Evolutionary conservation across 2,797 vertebrate genomes (phyloP), one percentile per base, ranked within the genome.

Genomic region (Arnoldichthys spilopterus): DNA sequence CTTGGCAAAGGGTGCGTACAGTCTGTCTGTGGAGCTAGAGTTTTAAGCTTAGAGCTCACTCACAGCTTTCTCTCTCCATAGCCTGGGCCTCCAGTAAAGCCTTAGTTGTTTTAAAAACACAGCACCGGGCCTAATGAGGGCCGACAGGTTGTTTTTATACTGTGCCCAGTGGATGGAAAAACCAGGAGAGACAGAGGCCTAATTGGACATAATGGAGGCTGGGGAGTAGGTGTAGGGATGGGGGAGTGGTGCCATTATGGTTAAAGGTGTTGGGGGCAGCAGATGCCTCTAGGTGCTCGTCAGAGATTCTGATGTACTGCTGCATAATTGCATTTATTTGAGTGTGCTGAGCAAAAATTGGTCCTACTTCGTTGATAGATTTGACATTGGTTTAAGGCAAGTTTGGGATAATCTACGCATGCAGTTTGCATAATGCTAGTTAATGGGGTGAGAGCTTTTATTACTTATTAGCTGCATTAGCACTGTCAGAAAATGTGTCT

Each of bases 181-280:
- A 16, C 63, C 4, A 51, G 78, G 87, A 91, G 63, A 85, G 90
- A 85, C 85, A 75, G 83, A 74, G 86, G 80, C 84, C 76, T 92
- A 92, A 93, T 92, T 92, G 87, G 82, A 89, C 79, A 72, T 92
- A 93, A 93, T 89, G 90, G 92, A 86, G 77, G 67, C 63, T 72
- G 69, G 53, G 61, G 54, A 78, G 51, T 54, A 81, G 49, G 56
- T 20, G 34, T 8, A 34, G 76, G 32, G 45, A 53, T 56, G 70
- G 66, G 74, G 61, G 7, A 34, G 28, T 49, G 61, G 28, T 72
- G 2, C 18, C 32, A 28, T 16, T 15, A 59, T 28, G 24, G 18
- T 8, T 26, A 58, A 58, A 58, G 56, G 26, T 28, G 26, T 56
- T 22, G 13, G 13, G 24, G 24, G 56, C 4, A 59, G 24, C 37